Percentiles rank a stretch among this genome's conserved stretches.
These are phyloP conservation scores for Spinus olivaceus DNA, from an alignment of 2,797 vertebrate species.

Conservation along the genomic window DNA sequence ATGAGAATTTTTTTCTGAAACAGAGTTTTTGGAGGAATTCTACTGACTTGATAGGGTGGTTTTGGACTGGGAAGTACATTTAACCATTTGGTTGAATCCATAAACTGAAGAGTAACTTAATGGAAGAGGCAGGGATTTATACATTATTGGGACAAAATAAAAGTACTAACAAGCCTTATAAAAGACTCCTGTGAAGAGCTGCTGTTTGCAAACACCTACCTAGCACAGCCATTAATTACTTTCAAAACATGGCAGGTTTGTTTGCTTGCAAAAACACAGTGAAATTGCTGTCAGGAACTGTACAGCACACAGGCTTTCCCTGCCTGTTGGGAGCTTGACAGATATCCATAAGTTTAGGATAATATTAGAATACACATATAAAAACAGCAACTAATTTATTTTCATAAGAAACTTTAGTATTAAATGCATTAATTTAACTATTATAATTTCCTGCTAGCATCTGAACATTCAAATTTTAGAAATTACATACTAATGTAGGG, in stretches of 20 bases:
- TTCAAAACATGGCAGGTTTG: background rate
- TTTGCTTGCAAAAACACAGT: background rate
- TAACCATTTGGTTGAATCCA: slow-evolving; percentile 29
- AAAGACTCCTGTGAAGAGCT: background rate
- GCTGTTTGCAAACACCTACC: background rate
- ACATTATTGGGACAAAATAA: background rate
- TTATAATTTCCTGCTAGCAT: background rate
- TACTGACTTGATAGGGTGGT: slow-evolving; percentile 35
- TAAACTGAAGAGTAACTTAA: background rate
- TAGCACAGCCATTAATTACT: background rate
- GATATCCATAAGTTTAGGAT: background rate
- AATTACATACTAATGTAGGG: background rate
- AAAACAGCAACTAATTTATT: background rate
- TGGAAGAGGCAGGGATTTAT: background rate
- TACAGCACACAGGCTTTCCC: background rate
- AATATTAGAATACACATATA: background rate
- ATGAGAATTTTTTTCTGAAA: slow-evolving; percentile 25
- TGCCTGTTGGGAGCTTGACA: background rate
- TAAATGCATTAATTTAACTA: background rate
- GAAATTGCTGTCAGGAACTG: background rate
- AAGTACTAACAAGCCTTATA: background rate
- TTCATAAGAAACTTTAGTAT: background rate
- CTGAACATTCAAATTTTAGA: background rate
- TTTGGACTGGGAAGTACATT: slow-evolving; percentile 11
- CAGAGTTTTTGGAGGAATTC: slow-evolving; percentile 30